phyloP scores from a whole-genome alignment of 1,140 invertebrate genomes.

The Littorina saxatilis region DNA sequence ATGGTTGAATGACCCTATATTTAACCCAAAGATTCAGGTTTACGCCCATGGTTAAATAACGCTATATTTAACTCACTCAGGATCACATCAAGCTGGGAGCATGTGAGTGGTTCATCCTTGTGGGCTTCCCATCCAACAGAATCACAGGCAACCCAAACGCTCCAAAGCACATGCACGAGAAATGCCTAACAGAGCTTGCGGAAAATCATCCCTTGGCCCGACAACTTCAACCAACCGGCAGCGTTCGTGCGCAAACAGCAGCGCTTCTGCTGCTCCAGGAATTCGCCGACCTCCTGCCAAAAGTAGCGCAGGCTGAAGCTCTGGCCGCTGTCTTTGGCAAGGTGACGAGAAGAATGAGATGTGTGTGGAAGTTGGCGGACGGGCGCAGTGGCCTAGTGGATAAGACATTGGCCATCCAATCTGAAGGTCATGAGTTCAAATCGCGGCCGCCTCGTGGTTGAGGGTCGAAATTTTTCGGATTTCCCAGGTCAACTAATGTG shows the following conservation, averaged over 20 bases:
- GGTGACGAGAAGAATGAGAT: not conserved
- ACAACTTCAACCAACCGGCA: not conserved
- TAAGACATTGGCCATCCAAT: too few relatives aligned
- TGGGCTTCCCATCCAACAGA: not conserved
- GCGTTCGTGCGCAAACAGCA: not conserved
- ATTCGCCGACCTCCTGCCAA: not conserved
- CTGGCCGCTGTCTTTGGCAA: not conserved
- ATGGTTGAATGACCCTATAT: too few relatives aligned
- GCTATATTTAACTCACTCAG: too few relatives aligned
- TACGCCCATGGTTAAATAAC: too few relatives aligned
- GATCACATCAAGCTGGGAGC: slow-evolving; percentile 15
- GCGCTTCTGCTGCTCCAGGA: slow-evolving; percentile 7
- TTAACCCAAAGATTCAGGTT: too few relatives aligned
- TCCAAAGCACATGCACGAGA: not conserved
- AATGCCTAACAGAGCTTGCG: not conserved
- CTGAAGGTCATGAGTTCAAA: too few relatives aligned
- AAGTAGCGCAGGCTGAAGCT: not conserved
- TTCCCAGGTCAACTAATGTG: too few relatives aligned
- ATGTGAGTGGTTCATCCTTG: not conserved
- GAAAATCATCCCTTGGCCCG: not conserved
- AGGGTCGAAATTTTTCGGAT: too few relatives aligned
- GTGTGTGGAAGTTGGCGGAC: not conserved
- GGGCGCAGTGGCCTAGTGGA: too few relatives aligned
- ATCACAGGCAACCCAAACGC: not conserved
- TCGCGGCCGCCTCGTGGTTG: too few relatives aligned